Base-by-base conservation (phyloP, 2,888 invertebrate species). In the Lochmaea crataegi region DNA sequence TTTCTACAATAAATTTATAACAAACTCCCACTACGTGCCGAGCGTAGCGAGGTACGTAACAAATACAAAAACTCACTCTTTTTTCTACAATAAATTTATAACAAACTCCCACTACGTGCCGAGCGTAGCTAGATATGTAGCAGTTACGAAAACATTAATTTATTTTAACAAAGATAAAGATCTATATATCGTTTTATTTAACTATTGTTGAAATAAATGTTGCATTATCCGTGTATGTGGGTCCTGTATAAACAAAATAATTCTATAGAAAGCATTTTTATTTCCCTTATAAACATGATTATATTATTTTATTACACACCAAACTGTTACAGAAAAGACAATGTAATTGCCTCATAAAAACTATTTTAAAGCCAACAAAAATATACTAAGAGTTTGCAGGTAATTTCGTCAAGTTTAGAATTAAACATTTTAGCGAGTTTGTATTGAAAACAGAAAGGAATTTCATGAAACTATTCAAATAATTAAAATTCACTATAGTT, bases 301-400 rank as follows among this genome's bases (percentile, higher is more conserved):
- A 76, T 72, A 76, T 72, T 65, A 57, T 70, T 76, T 76, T 76
- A 76, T 74, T 58, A 68, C 66, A 70, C 61, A 51, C 70, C 68
- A 71, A 69, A 76, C 60, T 72, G 73, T 73, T 69, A 38, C 32
- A 38, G 51, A 51, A 14, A 72, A 76, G 71, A 72, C 76, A 73
- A 76, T 72, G 75, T 75, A 72, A 72, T 75, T 77, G 65, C 68
- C 38, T 65, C 74, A 67, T 77, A 75, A 77, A 77, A 77, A 65
- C 72, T 75, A 75, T 77, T 75, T 77, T 65, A 32, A 75, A 65
- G 58, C 74, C 70, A 72, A 74, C 53, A 63, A 72, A 77, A 77
- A 77, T 77, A 77, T 74, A 77, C 74, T 71, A n/a, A 16, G 68
- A 18, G 9, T 38, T 60, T 60, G 26, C 38, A 60, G 38, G 7